phyloP scores from a whole-genome alignment of 2,797 vertebrate genomes.

The Epinephelus coioides region DNA sequence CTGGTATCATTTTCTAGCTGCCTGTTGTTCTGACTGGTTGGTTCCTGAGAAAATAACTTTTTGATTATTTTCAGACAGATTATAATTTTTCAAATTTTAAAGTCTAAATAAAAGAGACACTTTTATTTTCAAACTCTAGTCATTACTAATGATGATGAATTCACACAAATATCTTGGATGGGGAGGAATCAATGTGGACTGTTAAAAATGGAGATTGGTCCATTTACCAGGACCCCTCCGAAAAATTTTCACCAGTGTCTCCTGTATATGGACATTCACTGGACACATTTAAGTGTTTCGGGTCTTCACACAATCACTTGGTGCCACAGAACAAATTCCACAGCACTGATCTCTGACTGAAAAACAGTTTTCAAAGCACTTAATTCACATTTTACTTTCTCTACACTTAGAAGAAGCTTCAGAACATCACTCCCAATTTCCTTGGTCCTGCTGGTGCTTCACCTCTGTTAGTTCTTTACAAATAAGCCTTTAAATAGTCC shows the following conservation, averaged over 20 bases:
- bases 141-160: not conserved
- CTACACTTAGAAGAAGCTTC: not conserved
- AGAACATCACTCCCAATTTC: not conserved
- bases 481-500: constrained; percentile 21
- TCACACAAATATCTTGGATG: not conserved
- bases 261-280: not conserved
- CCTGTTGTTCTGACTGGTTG: too few relatives aligned
- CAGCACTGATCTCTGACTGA: not conserved
- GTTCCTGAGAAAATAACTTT: too few relatives aligned
- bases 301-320: not conserved
- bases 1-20: too few relatives aligned
- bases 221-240: not conserved
- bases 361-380: not conserved
- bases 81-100: not conserved
- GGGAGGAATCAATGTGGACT: too few relatives aligned
- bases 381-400: not conserved
- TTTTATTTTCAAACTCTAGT: not conserved
- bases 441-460: not conserved
- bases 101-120: not conserved
- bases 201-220: not conserved
- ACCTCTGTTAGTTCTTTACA: not conserved
- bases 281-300: not conserved
- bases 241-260: not conserved
- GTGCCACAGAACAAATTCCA: not conserved
- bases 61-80: not conserved